Evolutionary conservation across 1,140 invertebrate genomes (phyloP).

Genomic region (Ephestia elutella): DNA sequence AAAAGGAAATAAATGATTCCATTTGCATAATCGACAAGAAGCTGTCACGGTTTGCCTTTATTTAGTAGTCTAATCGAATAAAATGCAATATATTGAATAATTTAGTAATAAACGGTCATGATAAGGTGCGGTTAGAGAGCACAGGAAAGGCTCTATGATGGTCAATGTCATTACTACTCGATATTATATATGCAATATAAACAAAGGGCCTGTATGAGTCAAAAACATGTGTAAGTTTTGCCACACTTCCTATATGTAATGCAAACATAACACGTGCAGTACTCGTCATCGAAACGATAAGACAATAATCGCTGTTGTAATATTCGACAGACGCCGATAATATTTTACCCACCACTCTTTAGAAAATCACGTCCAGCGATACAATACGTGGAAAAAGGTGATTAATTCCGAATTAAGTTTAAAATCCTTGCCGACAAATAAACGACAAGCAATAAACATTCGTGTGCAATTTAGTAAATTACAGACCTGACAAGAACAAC

Average conservation of each 20-base stretch:
- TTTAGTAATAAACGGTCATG: constrained; percentile 51
- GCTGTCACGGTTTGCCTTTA: constrained; percentile 45
- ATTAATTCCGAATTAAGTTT: neutral
- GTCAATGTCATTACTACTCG: constrained; percentile 47
- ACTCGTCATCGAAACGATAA: constrained; percentile 7
- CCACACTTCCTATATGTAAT: constrained; percentile 25
- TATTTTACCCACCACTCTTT: constrained; percentile 11
- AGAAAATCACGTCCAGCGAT: neutral
- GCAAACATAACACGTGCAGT: constrained; percentile 3
- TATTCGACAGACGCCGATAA: constrained; percentile 17
- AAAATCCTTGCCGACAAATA: neutral
- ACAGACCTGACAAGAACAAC: constrained; percentile 1
- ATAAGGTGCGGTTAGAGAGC: constrained; percentile 3
- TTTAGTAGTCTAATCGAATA: constrained; percentile 41
- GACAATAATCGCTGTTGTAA: constrained; percentile 1
- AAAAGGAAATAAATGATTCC: constrained; percentile 51
- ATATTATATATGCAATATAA: constrained; percentile 17
- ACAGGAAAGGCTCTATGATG: constrained; percentile 19
- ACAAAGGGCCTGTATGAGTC: constrained; percentile 37
- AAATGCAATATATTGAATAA: constrained; percentile 36
- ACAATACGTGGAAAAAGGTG: neutral
- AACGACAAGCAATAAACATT: constrained; percentile 4
- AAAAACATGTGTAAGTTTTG: constrained; percentile 37
- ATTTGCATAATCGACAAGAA: constrained; percentile 55
- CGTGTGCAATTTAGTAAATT: constrained; percentile 8